phyloP scores from a whole-genome alignment of 2,797 vertebrate genomes.

The Macrochelys suwanniensis region DNA sequence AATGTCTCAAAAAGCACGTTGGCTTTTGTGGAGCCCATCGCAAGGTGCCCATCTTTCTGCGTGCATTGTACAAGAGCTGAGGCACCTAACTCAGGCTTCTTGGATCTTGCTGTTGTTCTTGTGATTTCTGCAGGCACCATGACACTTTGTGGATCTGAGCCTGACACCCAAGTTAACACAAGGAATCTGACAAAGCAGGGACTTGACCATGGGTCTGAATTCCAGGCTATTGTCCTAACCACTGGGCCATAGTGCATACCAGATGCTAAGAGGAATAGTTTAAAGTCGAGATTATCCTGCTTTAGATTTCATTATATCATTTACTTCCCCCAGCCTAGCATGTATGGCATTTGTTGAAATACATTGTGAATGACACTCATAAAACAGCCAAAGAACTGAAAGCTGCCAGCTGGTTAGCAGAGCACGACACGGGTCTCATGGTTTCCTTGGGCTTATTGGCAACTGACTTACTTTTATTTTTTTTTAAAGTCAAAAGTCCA shows the following conservation, averaged over 20 bases:
- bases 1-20: no score
- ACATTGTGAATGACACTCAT: slow-evolving; percentile 30
- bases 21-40: no score
- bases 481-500: not conserved
- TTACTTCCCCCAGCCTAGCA: slow-evolving; percentile 19
- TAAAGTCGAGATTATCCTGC: not conserved
- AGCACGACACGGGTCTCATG: not conserved
- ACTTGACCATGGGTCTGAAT: not conserved
- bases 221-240: not conserved
- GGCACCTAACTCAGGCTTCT: not conserved
- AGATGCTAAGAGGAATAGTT: not conserved
- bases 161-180: not conserved
- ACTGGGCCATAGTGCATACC: not conserved
- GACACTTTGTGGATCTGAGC: not conserved
- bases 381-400: slow-evolving; percentile 36
- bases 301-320: slow-evolving; percentile 11
- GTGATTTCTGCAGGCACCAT: no score
- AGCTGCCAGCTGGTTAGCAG: slow-evolving; percentile 43
- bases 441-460: not conserved
- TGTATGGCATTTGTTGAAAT: slow-evolving; percentile 47
- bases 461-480: slow-evolving; percentile 12
- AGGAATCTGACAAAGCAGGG: not conserved
- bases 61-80: not conserved
- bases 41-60: no score
- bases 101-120: no score